Evolutionary conservation across 2,888 invertebrate genomes (phyloP).

Genomic region (Hirtodrosophila histrioides): DNA sequence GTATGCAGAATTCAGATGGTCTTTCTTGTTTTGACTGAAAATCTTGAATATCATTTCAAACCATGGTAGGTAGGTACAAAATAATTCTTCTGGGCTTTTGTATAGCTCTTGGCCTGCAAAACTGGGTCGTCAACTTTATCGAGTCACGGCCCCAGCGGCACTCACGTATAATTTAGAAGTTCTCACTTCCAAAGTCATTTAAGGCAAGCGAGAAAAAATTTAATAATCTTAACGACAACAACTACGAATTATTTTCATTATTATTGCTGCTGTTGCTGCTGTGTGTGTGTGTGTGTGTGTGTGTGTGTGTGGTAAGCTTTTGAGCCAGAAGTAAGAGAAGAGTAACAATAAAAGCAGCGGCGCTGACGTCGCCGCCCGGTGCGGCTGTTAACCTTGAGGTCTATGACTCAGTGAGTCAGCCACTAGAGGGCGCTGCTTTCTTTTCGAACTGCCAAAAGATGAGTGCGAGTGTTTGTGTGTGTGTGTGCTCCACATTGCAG

Average conservation of each 20-base stretch:
- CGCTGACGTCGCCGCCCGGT: constrained; percentile 35
- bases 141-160: constrained; percentile 46
- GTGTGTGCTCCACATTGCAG: constrained; percentile 60
- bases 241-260: constrained; percentile 76
- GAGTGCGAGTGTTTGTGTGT: constrained; percentile 27
- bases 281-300: constrained; percentile 14
- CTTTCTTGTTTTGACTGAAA: too few species aligned
- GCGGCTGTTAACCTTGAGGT: constrained; percentile 79
- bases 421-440: constrained; percentile 62
- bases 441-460: constrained; percentile 52
- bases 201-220: constrained; percentile 52
- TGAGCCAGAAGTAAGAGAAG: constrained; percentile 23
- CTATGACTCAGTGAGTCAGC: constrained; percentile 67
- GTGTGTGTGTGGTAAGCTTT: constrained; percentile 9
- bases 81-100: neutral
- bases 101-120: constrained; percentile 16
- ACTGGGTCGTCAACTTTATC: constrained; percentile 63
- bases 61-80: neutral
- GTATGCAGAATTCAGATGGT: too few species aligned
- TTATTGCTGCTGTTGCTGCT: constrained; percentile 39
- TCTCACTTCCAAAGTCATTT: constrained; percentile 39
- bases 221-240: constrained; percentile 69
- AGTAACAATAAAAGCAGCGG: constrained; percentile 41
- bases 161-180: constrained; percentile 11
- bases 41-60: too few species aligned